Evolutionary conservation across 2,797 vertebrate species (phyloP).

Genomic region (Cynodonichthys magdalenae): DNA sequence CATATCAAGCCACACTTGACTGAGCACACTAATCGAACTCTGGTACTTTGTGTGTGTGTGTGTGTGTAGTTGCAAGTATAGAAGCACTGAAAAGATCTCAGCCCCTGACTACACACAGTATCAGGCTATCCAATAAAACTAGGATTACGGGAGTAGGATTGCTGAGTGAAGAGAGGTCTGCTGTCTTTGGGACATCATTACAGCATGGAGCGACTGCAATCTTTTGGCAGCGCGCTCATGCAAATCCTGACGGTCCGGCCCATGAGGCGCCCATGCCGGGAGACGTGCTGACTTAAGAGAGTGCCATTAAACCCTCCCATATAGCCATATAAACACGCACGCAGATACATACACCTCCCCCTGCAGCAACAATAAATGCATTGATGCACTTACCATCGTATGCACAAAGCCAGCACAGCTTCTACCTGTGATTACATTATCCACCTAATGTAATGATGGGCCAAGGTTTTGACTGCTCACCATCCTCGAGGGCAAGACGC

Average conservation of each 20-base stretch:
- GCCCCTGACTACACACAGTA: conserved; percentile 10
- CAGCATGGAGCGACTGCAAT: conserved; percentile 42
- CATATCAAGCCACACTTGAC: conserved; percentile 46
- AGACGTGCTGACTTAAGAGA: conserved; percentile 64
- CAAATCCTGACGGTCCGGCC: conserved; percentile 48
- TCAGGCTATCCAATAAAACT: conserved; percentile 50
- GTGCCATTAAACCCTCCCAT: conserved; percentile 68
- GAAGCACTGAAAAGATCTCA: conserved; percentile 7
- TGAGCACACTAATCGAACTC: conserved; percentile 49
- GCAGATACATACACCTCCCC: background rate
- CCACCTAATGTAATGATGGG: conserved; percentile 50
- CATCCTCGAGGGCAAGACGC: conserved; percentile 52
- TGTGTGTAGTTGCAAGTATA: conserved; percentile 12
- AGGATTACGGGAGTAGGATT: conserved; percentile 47
- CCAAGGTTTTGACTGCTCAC: conserved; percentile 56
- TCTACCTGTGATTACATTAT: conserved; percentile 59
- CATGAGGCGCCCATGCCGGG: conserved; percentile 48
- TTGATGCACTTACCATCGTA: conserved; percentile 47
- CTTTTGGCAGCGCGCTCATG: conserved; percentile 50
- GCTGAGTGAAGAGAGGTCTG: conserved; percentile 35
- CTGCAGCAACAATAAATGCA: conserved; percentile 15
- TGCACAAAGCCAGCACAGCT: conserved; percentile 47
- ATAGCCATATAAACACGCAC: conserved; percentile 5
- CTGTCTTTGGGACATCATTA: conserved; percentile 52
- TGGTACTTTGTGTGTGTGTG: background rate